A percentile compares a stretch with the other conserved stretches of the same genome.
phyloP scores from a whole-genome alignment of 2,888 invertebrate genomes.

The Herminia tarsipennalis region DNA sequence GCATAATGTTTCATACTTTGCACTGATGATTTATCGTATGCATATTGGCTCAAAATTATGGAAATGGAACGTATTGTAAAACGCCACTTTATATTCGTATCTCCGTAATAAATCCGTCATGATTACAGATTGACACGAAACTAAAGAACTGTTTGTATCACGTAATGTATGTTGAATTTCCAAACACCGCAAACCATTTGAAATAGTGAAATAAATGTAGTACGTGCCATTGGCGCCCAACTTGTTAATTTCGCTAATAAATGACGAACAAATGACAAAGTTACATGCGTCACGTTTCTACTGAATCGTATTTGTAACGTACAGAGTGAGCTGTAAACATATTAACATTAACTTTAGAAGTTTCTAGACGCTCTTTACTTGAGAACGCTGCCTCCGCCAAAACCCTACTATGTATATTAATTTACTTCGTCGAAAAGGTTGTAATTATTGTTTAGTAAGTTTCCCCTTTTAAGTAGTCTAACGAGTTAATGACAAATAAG shows the following conservation, averaged over 20 bases:
- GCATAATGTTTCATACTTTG: too few relatives aligned
- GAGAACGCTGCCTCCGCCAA: too few relatives aligned
- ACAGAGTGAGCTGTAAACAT: background rate
- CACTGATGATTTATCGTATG: too few relatives aligned
- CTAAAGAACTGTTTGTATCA: constrained; percentile 10
- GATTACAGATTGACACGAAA: constrained; percentile 35
- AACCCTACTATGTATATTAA: background rate
- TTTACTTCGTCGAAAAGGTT: background rate
- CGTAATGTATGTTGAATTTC: constrained; percentile 17
- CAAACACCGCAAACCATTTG: background rate
- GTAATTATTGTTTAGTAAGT: too few relatives aligned
- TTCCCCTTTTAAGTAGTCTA: background rate
- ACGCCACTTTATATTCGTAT: constrained; percentile 30
- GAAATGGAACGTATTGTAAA: too few relatives aligned
- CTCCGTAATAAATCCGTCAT: constrained; percentile 24
- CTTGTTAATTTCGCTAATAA: constrained; percentile 13
- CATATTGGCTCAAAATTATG: too few relatives aligned
- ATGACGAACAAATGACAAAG: constrained; percentile 1
- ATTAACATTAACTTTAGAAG: background rate
- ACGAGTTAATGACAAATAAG: background rate
- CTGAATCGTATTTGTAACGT: background rate
- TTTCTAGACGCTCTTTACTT: background rate
- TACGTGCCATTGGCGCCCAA: background rate
- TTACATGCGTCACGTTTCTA: background rate
- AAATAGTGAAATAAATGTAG: background rate